Evolutionary conservation across 2,113 vertebrate species (phyloP).

Genomic region (Plecturocebus donacophilus): DNA sequence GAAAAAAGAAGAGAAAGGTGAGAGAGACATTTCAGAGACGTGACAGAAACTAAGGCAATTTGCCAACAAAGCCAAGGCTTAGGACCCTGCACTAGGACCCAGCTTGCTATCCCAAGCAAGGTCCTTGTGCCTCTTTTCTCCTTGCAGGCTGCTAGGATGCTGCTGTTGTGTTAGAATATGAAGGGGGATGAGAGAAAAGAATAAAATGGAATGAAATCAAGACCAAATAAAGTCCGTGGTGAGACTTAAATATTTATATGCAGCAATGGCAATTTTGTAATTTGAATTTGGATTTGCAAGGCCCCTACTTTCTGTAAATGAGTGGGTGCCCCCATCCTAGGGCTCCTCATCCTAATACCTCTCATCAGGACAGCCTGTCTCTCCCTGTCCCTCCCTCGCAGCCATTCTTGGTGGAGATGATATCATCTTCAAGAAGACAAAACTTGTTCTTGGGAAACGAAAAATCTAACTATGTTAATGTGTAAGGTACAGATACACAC

Average conservation of each 20-base stretch:
- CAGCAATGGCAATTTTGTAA: neutral
- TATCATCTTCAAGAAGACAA: neutral
- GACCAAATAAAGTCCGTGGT: neutral
- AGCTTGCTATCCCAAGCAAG: neutral
- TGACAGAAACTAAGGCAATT: neutral
- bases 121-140: neutral
- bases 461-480: neutral
- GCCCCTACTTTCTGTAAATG: neutral
- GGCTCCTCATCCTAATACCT: neutral
- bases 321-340: too few relatives aligned
- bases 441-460: neutral
- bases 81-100: rapidly evolving
- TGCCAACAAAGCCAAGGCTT: neutral
- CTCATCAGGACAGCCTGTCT: neutral
- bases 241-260: neutral
- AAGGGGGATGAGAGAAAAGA: neutral
- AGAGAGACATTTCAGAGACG: neutral
- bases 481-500: too few relatives aligned
- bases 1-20: neutral
- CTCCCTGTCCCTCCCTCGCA: neutral
- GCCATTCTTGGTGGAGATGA: neutral
- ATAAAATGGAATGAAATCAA: neutral
- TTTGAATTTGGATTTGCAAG: neutral
- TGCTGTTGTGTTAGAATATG: neutral
- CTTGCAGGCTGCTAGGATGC: neutral